Evolutionary conservation across 2,113 vertebrate species (phyloP).

Genomic region (Thamnophis sirtalis): DNA sequence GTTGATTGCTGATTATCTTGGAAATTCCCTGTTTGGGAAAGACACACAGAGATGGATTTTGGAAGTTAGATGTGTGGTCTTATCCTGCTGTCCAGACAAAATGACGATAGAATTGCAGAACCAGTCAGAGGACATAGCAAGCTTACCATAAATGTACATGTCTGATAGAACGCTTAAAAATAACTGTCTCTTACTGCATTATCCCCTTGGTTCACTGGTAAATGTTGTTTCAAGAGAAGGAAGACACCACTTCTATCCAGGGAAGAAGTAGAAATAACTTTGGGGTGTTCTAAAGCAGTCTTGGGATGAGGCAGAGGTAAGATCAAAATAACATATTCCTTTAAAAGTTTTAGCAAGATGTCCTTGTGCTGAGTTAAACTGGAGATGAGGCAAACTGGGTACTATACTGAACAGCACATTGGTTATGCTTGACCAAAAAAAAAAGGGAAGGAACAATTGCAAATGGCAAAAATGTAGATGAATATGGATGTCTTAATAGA

Average conservation of each 20-base stretch:
- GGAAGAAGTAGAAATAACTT: not conserved
- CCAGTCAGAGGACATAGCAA: not conserved
- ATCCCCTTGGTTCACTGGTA: too few species aligned
- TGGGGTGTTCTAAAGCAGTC: not conserved
- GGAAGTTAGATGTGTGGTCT: not conserved
- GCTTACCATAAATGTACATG: not conserved
- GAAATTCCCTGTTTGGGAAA: too few species aligned
- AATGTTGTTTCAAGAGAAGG: not conserved
- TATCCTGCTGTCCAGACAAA: not conserved
- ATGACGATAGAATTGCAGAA: not conserved
- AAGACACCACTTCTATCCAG: not conserved
- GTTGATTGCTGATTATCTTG: too few species aligned
- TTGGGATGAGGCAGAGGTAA: too few species aligned
- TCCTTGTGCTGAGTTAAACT: not conserved
- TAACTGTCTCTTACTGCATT: not conserved
- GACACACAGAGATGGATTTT: not conserved
- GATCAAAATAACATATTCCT: not conserved
- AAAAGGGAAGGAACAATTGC: not conserved
- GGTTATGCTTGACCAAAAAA: not conserved
- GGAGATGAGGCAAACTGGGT: not conserved
- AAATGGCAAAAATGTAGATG: not conserved
- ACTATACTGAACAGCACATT: not conserved
- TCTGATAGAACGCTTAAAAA: not conserved
- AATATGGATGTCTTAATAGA: not conserved
- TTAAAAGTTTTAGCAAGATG: not conserved